These are phyloP conservation scores for Poeciliopsis infans DNA, from an alignment of 2,797 vertebrate genomes.

Conservation along the genomic window DNA sequence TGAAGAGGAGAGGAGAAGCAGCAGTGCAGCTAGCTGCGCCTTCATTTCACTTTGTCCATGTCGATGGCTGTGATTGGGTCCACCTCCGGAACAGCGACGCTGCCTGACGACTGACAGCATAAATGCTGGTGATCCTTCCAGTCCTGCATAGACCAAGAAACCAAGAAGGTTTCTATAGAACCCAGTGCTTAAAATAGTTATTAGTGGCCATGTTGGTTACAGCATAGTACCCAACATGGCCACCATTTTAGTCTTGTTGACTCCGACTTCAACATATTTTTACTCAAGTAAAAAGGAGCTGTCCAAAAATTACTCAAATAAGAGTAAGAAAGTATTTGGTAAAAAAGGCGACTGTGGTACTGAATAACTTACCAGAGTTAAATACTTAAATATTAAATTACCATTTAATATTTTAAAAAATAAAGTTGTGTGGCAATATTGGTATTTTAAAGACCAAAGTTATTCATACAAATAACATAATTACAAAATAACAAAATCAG, in stretches of 20 bases:
- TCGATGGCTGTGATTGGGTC: constrained; percentile 84
- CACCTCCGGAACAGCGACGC: constrained; percentile 83
- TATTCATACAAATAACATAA: no score
- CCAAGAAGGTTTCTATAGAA: neutral
- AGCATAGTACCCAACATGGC: neutral
- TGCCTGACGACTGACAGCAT: constrained; percentile 86
- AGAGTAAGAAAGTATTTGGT: no score
- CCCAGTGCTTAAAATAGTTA: neutral
- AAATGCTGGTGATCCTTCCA: constrained; percentile 97
- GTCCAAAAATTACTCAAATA: no score
- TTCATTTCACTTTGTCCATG: constrained; percentile 88
- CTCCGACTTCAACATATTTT: no score
- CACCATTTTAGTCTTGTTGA: neutral
- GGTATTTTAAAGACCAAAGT: no score
- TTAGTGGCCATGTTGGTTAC: neutral
- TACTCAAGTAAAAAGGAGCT: no score
- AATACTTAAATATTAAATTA: no score
- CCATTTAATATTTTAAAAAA: no score
- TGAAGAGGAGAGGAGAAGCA: neutral
- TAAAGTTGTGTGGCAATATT: no score
- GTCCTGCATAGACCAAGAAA: constrained; percentile 79
- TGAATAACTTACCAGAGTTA: no score
- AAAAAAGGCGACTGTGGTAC: no score
- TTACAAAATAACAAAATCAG: no score
- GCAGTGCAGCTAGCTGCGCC: neutral